Evolutionary conservation across 2,888 invertebrate species (phyloP), one percentile per base, ranked within the genome.

Genomic region (Drosophila greeni): DNA sequence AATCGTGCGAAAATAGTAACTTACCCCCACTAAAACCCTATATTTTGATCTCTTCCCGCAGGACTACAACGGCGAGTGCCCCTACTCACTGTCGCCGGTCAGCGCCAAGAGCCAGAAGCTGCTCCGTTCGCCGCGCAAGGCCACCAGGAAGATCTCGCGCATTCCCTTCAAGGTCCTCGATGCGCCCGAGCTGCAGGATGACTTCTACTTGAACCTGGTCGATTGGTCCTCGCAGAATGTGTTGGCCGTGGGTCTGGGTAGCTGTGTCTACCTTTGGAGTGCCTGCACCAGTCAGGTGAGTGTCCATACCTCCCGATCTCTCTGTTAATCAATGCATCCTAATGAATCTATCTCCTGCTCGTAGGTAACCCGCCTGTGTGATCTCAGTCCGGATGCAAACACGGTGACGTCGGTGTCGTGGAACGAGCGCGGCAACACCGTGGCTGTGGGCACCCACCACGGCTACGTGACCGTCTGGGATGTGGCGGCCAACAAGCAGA

Each of bases 181-280:
- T 78, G 89, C 88, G 24, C 88, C 89, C 18, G 89, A 89, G 62
- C 74, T 89, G 60, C 89, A 99, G 90, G 99, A 99, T 90, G 99
- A 99, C 90, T 99, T 99, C 91, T 98, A 98, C 88, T 90, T 99
- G 76, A 99, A 99, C 90, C 92, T 99, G 70, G 99, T 99, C 34
- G 99, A 99, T 89, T 99, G 99, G 99, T 98, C 98, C 6, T 96
- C 98, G 53, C 97, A 97, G 90, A 99, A 99, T 89, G 97, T 99
- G 34, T 92, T 99, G 66, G 97, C 98, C 87, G 99, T 99, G 4
- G 99, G 99, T 0, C 91, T 99, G 20, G 98, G 98, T 33, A 97
- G 97, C 85, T 98, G 98, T 88, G 99, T 99, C 0, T 99, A 99
- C 88, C 90, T 99, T 66, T 99, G 99, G 99, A 98, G 97, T 84